Evolutionary conservation across 1,140 invertebrate species (phyloP), one percentile per base, ranked within the genome.

Genomic region (Cyphomyrmex costatus): DNA sequence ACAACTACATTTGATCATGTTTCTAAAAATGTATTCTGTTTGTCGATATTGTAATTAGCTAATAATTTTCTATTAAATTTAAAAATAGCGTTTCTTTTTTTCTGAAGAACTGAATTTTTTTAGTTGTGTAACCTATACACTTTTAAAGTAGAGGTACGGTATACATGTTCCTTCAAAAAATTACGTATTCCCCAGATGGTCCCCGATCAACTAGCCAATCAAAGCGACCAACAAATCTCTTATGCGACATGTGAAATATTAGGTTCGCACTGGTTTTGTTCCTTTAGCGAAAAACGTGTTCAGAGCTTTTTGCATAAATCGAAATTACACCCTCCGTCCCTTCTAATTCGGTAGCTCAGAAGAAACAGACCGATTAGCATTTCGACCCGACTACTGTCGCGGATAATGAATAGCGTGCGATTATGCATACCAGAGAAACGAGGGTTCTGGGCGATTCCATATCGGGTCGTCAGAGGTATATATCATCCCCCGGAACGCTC

Each of bases 361-460:
- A 87, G 70, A 83, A 77, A 42, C 71, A 19, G 36, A 36, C 30
- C 70, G 86, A 88, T 89, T 89, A 88, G 42, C 73, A 76, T 84
- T 87, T 85, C 86, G 42, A 60, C 53, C 49, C 46, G 87, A 56
- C 30, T 42, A 36, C 30, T 74, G 76, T 87, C 77, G 76, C 68
- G 36, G 56, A 71, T 89, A 88, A 89, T 76, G 56, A 88, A 85
- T 88, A 73, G 65, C 63, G 16, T 19, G 24, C 87, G 87, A 88
- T 88, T 84, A 88, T 76, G 61, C 78, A 53, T 63, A 88, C 65
- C 56, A 58, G 86, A 88, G 76, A 42, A 30, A 14, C 63, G 53
- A 24, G 56, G 61, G 68, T 66, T 60, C 42, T 46, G 49, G 46
- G 24, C 85, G 53, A 79, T 76, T 73, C 70, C 68, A 66, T 84